Conservation (phyloP, 2,113 vertebrate genomes). For the Lophochroa leadbeateri region DNA sequence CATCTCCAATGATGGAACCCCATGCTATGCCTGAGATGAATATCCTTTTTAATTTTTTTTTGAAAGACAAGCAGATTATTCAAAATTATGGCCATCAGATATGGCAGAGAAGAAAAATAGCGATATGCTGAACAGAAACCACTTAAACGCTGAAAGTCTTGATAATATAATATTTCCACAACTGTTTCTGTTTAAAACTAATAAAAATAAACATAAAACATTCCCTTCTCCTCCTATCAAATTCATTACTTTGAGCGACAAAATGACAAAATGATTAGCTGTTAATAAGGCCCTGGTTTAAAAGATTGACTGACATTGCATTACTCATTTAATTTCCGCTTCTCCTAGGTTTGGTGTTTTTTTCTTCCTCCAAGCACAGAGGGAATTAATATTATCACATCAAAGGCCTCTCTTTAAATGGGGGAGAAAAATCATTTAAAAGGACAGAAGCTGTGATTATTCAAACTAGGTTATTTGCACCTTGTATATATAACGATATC, state of each 20-base stretch:
- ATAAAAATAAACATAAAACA: slow-evolving; percentile 83
- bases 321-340: slow-evolving; percentile 96
- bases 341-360: slow-evolving; percentile 77
- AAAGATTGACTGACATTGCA: slow-evolving; percentile 92
- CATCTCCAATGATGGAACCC: slow-evolving; percentile 10
- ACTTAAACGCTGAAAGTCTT: slow-evolving; percentile 68
- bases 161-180: slow-evolving; percentile 79
- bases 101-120: slow-evolving; percentile 68
- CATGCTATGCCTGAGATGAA: slow-evolving; percentile 26
- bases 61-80: slow-evolving; percentile 69
- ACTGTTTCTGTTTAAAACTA: slow-evolving; percentile 84
- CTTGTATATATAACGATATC: slow-evolving; percentile 85
- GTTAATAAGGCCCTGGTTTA: slow-evolving; percentile 90
- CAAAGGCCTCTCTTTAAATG: slow-evolving; percentile 92
- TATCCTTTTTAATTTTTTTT: slow-evolving; percentile 67
- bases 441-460: slow-evolving; percentile 95
- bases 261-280: slow-evolving; percentile 93
- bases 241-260: slow-evolving; percentile 86
- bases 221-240: slow-evolving; percentile 74
- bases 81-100: slow-evolving; percentile 75
- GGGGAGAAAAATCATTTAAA: slow-evolving; percentile 94
- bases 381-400: slow-evolving; percentile 97
- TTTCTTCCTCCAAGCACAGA: slow-evolving; percentile 77
- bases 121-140: slow-evolving; percentile 65
- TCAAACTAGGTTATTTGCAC: slow-evolving; percentile 94